Percentiles rank a stretch among this genome's conserved stretches.
These are phyloP conservation scores for Apodemia hepburni DNA, from an alignment of 2,888 invertebrate species.

Conservation along the genomic window DNA sequence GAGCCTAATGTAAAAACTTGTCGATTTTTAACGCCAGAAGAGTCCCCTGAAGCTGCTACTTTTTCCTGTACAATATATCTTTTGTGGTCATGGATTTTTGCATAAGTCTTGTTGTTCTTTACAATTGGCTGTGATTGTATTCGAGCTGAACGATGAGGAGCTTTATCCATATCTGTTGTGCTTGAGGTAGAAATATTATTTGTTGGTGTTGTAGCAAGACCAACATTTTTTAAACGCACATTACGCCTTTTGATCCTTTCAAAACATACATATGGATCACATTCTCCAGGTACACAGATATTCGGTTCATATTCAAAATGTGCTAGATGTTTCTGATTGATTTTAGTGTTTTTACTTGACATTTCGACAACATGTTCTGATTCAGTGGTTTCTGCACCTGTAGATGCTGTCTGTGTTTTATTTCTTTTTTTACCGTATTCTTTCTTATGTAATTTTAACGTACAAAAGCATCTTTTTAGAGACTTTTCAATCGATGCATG, in stretches of 20 bases:
- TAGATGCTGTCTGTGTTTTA: neutral
- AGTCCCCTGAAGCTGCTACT: neutral
- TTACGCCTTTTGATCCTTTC: constrained; percentile 36
- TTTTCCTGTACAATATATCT: neutral
- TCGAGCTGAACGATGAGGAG: neutral
- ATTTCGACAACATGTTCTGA: neutral
- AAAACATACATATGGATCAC: constrained; percentile 39
- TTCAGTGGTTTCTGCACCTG: neutral
- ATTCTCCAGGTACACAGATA: constrained; percentile 38
- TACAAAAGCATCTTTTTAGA: constrained; percentile 32
- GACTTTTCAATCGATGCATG: neutral
- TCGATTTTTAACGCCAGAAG: neutral
- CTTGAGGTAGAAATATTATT: neutral
- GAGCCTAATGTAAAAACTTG: constrained; percentile 29
- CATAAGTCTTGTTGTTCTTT: neutral
- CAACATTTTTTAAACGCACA: neutral
- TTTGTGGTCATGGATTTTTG: neutral
- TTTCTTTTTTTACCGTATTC: constrained; percentile 10
- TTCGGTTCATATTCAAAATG: constrained; percentile 42
- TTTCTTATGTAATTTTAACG: constrained; percentile 20
- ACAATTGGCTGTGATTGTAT: neutral
- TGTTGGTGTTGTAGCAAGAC: neutral
- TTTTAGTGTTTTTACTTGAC: constrained; percentile 17
- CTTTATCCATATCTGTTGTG: neutral
- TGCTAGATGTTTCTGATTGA: constrained; percentile 12